These are phyloP conservation scores for Hydropsyche tenuis DNA, from an alignment of 1,140 invertebrate genomes.

Conservation along the genomic window DNA sequence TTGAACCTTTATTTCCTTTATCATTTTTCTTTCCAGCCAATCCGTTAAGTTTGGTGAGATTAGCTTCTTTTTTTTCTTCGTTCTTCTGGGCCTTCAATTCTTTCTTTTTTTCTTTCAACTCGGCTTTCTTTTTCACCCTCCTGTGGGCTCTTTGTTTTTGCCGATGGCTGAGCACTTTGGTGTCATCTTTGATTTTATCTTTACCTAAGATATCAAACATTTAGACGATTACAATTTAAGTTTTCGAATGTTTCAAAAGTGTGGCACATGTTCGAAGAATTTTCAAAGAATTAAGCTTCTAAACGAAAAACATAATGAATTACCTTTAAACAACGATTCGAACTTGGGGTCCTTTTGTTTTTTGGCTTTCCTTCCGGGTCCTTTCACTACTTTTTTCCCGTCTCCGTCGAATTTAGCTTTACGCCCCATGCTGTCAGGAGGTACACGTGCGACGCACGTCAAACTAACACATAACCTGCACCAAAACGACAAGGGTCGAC, in stretches of 20 bases:
- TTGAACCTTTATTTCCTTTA: slow-evolving; percentile 12
- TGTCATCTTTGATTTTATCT: slow-evolving; percentile 59
- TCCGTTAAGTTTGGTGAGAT: slow-evolving; percentile 32
- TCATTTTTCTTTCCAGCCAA: background rate
- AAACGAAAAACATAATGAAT: no score
- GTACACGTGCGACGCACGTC: slow-evolving; percentile 13
- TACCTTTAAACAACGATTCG: slow-evolving; percentile 66
- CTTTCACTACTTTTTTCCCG: slow-evolving; percentile 72
- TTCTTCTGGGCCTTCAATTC: slow-evolving; percentile 29
- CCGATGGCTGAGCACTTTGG: slow-evolving; percentile 69
- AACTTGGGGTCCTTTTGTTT: slow-evolving; percentile 83
- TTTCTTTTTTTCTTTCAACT: slow-evolving; percentile 52
- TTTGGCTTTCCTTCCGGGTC: slow-evolving; percentile 79
- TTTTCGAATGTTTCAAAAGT: slow-evolving; percentile 23
- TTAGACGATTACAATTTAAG: background rate
- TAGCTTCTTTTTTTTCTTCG: slow-evolving; percentile 42
- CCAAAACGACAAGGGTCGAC: no score
- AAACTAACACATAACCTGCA: slow-evolving; percentile 23
- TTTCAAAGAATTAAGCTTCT: no score
- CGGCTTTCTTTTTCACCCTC: slow-evolving; percentile 66
- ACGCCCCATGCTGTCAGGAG: slow-evolving; percentile 73
- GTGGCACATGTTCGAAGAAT: no score
- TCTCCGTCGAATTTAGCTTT: slow-evolving; percentile 81
- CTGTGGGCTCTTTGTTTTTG: slow-evolving; percentile 73
- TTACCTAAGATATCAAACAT: slow-evolving; percentile 48